A percentile compares a stretch with the other conserved stretches of the same genome.
phyloP scores from a whole-genome alignment of 1,140 invertebrate genomes.

The Helicoverpa armigera region DNA sequence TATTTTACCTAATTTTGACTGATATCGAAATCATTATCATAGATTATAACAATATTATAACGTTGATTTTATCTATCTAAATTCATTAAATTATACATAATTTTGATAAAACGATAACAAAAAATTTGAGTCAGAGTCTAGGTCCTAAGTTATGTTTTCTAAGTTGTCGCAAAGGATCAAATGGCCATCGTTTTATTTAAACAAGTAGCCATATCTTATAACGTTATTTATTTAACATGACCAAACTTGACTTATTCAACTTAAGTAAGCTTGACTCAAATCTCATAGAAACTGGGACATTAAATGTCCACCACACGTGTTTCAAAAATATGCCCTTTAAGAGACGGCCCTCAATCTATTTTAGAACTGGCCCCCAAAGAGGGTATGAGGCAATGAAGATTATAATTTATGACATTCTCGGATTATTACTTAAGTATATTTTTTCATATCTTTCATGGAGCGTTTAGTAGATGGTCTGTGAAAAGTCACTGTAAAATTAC shows the following conservation, averaged over 20 bases:
- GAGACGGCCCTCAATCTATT: constrained; percentile 51
- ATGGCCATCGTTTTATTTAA: too few species aligned
- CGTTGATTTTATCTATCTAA: too few species aligned
- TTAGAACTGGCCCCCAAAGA: constrained; percentile 42
- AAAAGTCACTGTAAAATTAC: not conserved
- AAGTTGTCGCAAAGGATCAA: too few species aligned
- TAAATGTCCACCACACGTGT: constrained; percentile 58
- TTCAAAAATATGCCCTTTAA: constrained; percentile 53
- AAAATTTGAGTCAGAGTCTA: too few species aligned
- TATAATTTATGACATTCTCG: constrained; percentile 55
- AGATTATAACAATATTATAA: too few species aligned
- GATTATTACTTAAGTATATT: constrained; percentile 26
- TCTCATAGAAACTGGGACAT: constrained; percentile 5
- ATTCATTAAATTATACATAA: too few species aligned
- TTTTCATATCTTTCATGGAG: not conserved
- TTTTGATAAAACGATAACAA: too few species aligned
- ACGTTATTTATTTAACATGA: not conserved
- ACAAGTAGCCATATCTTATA: too few species aligned
- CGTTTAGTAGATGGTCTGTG: not conserved
- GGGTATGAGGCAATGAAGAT: constrained; percentile 47
- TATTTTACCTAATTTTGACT: too few species aligned
- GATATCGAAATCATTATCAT: too few species aligned
- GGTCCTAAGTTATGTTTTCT: too few species aligned
- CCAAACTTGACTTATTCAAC: not conserved
- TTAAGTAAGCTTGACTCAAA: not conserved